Conservation (phyloP, 2,888 invertebrate genomes). For the Rhodophaea formosa region DNA sequence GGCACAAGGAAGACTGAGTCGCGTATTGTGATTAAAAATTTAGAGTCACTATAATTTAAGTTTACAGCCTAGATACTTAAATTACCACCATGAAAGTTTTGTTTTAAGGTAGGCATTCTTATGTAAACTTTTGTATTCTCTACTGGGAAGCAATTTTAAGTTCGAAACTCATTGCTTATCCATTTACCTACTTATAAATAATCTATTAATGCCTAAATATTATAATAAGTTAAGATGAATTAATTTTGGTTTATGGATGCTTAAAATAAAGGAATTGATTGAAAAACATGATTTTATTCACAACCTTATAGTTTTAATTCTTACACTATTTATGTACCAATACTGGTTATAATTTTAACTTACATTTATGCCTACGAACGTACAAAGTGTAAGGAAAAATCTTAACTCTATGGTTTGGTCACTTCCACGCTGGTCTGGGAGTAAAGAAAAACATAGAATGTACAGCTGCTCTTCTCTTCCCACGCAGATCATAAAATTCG, state of each 20-base stretch:
- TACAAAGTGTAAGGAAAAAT: no score
- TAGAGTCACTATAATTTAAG: conserved; percentile 23
- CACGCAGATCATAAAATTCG: no score
- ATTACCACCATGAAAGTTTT: not conserved
- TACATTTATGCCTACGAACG: no score
- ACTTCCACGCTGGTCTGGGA: no score
- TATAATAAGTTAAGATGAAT: conserved; percentile 25
- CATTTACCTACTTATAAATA: conserved; percentile 15
- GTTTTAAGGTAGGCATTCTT: not conserved
- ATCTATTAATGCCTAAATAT: conserved; percentile 17
- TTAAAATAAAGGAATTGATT: conserved; percentile 58
- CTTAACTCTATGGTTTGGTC: no score
- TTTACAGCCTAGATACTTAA: conserved; percentile 28
- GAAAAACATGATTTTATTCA: conserved; percentile 20
- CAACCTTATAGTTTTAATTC: not conserved
- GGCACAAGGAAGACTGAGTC: conserved; percentile 58
- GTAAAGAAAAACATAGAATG: no score
- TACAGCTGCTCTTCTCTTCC: no score
- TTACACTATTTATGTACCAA: not conserved
- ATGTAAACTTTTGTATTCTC: not conserved
- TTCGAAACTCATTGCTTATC: conserved; percentile 13
- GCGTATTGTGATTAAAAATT: conserved; percentile 40
- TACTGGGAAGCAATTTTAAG: conserved; percentile 14
- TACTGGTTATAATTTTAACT: conserved; percentile 20
- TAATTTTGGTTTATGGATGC: conserved; percentile 55